Conservation (phyloP, 2,797 vertebrate species). For the Podargus strigoides region DNA sequence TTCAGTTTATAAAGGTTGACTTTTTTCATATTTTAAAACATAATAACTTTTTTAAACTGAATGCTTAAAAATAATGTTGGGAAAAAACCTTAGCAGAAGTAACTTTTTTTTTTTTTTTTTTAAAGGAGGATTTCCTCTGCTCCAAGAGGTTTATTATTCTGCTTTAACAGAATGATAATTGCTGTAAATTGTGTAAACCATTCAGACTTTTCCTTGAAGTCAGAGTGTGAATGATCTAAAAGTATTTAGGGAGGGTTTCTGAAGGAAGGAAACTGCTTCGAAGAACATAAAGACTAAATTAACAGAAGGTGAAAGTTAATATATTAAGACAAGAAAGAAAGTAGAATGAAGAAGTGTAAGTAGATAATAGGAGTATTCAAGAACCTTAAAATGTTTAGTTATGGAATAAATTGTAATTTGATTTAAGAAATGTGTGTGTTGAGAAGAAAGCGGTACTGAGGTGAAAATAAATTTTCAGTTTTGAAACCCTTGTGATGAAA, state of each 20-base stretch:
- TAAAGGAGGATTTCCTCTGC: neutral
- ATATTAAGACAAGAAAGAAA: neutral
- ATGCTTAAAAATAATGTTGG: neutral
- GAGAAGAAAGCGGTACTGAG: neutral
- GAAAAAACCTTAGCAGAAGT: neutral
- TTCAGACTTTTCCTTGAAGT: neutral
- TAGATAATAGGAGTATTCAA: neutral
- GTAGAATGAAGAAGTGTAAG: neutral
- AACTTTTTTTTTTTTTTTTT: neutral
- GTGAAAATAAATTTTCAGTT: neutral
- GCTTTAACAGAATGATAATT: neutral
- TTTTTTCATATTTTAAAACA: neutral
- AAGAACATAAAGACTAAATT: neutral
- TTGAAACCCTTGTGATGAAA: neutral
- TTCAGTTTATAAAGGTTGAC: neutral
- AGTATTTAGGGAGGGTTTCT: neutral
- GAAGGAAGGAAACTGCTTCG: neutral
- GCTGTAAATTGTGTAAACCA: neutral
- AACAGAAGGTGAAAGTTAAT: neutral
- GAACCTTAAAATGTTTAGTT: neutral
- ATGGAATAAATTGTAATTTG: neutral
- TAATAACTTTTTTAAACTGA: neutral
- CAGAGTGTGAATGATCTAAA: neutral
- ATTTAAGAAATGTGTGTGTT: neutral
- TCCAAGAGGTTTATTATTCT: neutral